A percentile compares a stretch with the other conserved stretches of the same genome.
Conservation (phyloP, 1,140 invertebrate genomes). For the Listronotus bonariensis region DNA sequence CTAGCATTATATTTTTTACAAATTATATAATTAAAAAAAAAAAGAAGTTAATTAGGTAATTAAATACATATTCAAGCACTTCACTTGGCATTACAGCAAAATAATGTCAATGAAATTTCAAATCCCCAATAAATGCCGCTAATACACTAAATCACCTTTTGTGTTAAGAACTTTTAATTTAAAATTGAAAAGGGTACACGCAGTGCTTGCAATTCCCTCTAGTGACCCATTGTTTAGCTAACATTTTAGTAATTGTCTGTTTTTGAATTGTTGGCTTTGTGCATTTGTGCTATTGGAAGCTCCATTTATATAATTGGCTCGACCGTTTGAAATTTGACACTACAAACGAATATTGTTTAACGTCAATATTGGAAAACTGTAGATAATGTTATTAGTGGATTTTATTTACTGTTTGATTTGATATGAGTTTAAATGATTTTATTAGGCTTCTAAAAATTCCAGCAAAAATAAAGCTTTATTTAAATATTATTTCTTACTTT, state of each 20-base stretch:
- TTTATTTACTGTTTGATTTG: too few relatives aligned
- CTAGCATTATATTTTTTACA: too few relatives aligned
- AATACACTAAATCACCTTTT: neutral
- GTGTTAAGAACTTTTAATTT: slow-evolving; percentile 3
- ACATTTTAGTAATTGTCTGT: neutral
- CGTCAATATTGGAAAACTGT: neutral
- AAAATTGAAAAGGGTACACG: neutral
- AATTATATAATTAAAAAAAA: too few relatives aligned
- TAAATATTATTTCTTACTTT: too few relatives aligned
- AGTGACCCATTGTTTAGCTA: slow-evolving; percentile 8
- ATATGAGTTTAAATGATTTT: too few relatives aligned
- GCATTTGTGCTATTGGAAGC: neutral
- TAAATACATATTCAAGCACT: too few relatives aligned
- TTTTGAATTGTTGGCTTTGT: too few relatives aligned
- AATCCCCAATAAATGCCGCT: slow-evolving; percentile 1
- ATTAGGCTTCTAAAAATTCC: too few relatives aligned
- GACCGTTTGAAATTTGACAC: neutral
- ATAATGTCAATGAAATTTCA: neutral
- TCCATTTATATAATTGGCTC: slow-evolving; percentile 11
- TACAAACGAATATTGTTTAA: slow-evolving; percentile 3
- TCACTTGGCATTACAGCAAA: too few relatives aligned
- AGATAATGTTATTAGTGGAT: neutral
- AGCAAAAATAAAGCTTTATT: too few relatives aligned
- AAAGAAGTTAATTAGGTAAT: too few relatives aligned
- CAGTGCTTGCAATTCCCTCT: slow-evolving; percentile 4